Evolutionary conservation across 2,888 invertebrate species (phyloP).

Genomic region (Archips crataeganus): DNA sequence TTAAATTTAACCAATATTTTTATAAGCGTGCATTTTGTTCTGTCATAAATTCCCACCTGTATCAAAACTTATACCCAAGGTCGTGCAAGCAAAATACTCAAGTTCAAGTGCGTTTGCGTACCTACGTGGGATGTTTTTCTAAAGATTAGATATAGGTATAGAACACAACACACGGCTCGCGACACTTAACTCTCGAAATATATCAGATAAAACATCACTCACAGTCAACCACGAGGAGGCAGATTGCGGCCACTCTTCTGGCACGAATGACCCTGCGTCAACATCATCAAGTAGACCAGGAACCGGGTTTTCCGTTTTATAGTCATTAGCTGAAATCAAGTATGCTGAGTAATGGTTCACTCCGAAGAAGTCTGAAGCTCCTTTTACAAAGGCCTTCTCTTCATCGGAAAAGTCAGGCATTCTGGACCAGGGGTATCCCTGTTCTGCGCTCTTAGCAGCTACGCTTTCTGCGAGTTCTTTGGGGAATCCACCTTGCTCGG

Average conservation of each 20-base stretch:
- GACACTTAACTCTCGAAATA: neutral
- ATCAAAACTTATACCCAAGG: neutral
- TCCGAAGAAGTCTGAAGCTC: slow-evolving; percentile 75
- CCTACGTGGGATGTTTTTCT: neutral
- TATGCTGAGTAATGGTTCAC: slow-evolving; percentile 88
- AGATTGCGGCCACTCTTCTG: slow-evolving; percentile 21
- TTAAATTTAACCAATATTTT: too few relatives aligned
- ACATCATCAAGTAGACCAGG: slow-evolving; percentile 61
- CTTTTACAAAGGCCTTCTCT: slow-evolving; percentile 64
- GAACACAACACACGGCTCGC: neutral
- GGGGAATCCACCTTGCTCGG: slow-evolving; percentile 81
- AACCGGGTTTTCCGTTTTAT: slow-evolving; percentile 46
- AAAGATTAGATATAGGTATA: neutral
- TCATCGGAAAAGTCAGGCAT: slow-evolving; percentile 75
- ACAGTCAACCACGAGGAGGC: slow-evolving; percentile 44
- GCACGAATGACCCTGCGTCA: slow-evolving; percentile 46
- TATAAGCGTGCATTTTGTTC: too few relatives aligned
- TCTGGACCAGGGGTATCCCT: slow-evolving; percentile 73
- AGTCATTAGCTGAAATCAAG: slow-evolving; percentile 55
- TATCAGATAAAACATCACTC: slow-evolving; percentile 28
- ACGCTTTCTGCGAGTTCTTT: slow-evolving; percentile 73
- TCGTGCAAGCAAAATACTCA: neutral
- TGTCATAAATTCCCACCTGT: too few relatives aligned
- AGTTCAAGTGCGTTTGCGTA: neutral
- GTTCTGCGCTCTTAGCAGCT: slow-evolving; percentile 69